phyloP scores from a whole-genome alignment of 2,113 vertebrate genomes.

The Eulemur macaco region DNA sequence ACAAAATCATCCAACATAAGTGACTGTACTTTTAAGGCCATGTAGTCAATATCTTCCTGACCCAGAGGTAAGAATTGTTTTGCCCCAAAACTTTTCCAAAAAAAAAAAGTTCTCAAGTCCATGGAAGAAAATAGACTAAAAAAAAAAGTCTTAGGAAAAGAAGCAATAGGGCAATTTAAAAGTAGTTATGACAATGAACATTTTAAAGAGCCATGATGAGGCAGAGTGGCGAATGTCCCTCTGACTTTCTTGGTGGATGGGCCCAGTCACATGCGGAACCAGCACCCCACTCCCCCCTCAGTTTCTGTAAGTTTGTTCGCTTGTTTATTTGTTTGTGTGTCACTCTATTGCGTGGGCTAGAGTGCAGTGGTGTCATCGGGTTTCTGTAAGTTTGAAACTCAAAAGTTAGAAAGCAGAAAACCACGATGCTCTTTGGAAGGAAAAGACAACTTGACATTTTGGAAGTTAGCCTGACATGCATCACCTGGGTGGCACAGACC shows the following conservation, averaged over 20 bases:
- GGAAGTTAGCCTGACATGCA: neutral
- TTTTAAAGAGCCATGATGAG: neutral
- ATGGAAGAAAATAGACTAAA: neutral
- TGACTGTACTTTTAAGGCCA: neutral
- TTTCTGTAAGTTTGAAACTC: neutral
- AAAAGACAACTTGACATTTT: neutral
- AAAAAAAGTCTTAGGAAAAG: neutral
- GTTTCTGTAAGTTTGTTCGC: too few species aligned
- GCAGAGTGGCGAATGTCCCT: fast-evolving
- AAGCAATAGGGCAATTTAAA: neutral
- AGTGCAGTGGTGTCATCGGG: too few species aligned
- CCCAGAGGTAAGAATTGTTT: neutral
- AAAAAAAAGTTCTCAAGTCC: neutral
- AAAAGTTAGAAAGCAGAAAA: neutral
- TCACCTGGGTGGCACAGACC: neutral
- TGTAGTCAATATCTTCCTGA: neutral
- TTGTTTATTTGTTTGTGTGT: too few species aligned
- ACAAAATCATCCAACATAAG: neutral
- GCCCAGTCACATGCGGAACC: too few species aligned
- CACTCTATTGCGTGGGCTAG: too few species aligned
- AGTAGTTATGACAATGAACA: neutral
- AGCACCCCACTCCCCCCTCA: too few species aligned
- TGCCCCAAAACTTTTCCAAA: neutral
- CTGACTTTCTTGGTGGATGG: neutral
- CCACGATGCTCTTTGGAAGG: neutral